Conservation (phyloP, 2,113 vertebrate species). For the Gallinago undulata region DNA sequence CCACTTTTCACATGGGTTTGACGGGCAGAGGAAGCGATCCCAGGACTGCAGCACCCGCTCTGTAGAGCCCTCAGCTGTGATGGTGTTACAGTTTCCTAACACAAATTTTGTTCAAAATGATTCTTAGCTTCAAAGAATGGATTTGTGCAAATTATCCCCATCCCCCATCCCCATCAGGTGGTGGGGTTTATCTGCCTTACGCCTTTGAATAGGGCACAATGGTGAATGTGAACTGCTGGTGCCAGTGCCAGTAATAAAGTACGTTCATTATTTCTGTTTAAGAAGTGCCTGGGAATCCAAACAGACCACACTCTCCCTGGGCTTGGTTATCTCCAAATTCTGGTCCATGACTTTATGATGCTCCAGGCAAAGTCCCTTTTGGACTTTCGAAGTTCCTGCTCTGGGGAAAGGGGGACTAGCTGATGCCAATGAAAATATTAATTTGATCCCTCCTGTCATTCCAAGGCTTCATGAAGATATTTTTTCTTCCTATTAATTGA, state of each 20-base stretch:
- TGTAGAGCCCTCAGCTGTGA: background rate
- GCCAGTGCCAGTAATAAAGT: background rate
- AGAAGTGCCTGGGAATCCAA: background rate
- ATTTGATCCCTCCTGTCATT: background rate
- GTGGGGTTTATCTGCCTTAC: background rate
- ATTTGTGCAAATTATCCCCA: background rate
- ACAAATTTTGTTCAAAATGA: background rate
- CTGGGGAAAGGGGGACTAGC: background rate
- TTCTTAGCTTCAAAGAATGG: background rate
- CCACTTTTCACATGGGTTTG: background rate
- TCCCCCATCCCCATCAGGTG: background rate
- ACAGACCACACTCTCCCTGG: background rate
- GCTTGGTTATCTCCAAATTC: background rate
- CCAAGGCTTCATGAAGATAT: background rate
- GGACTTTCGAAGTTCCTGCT: background rate
- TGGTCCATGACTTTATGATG: background rate
- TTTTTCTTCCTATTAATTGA: background rate
- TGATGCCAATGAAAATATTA: background rate
- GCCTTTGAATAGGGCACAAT: background rate
- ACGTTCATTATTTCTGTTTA: background rate
- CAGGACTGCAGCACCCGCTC: background rate
- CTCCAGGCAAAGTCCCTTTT: background rate
- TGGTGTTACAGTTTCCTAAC: background rate
- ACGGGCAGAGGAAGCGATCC: background rate
- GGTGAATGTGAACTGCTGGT: background rate